phyloP scores from a whole-genome alignment of 2,797 vertebrate species.

The Rhynchonycteris naso region DNA sequence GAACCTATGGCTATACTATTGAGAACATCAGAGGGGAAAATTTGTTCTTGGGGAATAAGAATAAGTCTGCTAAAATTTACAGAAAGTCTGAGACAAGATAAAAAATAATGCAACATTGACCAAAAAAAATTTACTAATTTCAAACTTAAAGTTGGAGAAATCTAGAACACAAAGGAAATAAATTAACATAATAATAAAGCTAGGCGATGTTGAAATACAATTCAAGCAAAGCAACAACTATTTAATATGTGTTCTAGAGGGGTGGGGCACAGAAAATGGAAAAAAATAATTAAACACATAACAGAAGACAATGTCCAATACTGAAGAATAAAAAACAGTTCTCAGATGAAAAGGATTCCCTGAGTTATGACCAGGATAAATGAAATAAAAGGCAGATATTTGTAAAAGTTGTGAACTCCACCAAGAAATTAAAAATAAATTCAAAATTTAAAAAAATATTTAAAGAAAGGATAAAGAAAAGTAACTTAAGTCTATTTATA shows the following conservation, averaged over 20 bases:
- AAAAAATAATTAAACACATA: not conserved
- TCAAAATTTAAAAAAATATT: not conserved
- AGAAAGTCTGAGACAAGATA: not conserved
- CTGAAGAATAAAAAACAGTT: not conserved
- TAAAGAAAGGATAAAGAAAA: not conserved
- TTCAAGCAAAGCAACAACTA: not conserved
- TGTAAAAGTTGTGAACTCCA: not conserved
- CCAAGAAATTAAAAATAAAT: not conserved
- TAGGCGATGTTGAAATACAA: not conserved
- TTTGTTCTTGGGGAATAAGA: not conserved
- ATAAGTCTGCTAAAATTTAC: not conserved
- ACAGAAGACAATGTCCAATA: not conserved
- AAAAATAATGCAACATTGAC: not conserved
- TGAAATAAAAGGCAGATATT: not conserved
- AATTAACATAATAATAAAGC: not conserved
- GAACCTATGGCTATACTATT: not conserved
- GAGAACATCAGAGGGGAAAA: not conserved
- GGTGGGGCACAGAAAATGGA: not conserved
- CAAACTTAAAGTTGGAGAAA: constrained; percentile 8
- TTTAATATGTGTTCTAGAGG: not conserved
- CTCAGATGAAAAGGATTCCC: not conserved
- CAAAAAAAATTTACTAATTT: not conserved
- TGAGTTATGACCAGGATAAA: not conserved
- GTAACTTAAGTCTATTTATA: not conserved
- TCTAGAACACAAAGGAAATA: not conserved